Evolutionary conservation across 2,888 invertebrate genomes (phyloP).

Genomic region (Achlya flavicornis): DNA sequence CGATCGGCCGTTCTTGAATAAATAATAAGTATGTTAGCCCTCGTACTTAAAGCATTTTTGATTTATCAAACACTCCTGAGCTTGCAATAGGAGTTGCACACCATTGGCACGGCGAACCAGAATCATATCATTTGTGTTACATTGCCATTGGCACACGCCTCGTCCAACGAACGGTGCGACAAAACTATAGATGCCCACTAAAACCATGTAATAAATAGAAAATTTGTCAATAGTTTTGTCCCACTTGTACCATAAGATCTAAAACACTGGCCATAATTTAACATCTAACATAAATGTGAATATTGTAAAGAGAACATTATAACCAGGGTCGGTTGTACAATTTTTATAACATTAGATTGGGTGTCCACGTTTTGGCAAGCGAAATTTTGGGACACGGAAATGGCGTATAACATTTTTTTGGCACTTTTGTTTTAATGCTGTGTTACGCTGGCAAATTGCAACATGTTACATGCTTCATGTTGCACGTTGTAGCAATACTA

Average conservation of each 20-base stretch:
- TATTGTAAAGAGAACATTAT: conserved; percentile 45
- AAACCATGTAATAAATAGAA: background rate
- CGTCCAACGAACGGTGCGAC: background rate
- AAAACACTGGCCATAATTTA: background rate
- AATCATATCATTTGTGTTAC: conserved; percentile 1
- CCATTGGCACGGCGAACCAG: background rate
- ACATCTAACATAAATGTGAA: conserved; percentile 33
- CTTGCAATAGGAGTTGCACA: background rate
- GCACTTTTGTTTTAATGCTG: conserved; percentile 25
- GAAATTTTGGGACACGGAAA: conserved; percentile 26
- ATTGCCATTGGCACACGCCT: background rate
- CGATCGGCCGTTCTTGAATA: background rate
- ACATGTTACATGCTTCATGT: no score
- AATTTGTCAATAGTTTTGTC: background rate
- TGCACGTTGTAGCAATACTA: background rate
- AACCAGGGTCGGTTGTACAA: conserved; percentile 25
- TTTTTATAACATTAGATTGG: conserved; percentile 35
- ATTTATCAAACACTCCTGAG: background rate
- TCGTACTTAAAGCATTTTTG: background rate
- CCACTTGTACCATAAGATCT: background rate
- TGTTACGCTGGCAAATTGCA: background rate
- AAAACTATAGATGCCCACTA: background rate
- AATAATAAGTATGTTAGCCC: background rate
- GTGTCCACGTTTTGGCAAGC: conserved; percentile 50
- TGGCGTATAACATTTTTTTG: conserved; percentile 29